Evolutionary conservation across 2,888 invertebrate genomes (phyloP).

Genomic region (Erpobdella octoculata): DNA sequence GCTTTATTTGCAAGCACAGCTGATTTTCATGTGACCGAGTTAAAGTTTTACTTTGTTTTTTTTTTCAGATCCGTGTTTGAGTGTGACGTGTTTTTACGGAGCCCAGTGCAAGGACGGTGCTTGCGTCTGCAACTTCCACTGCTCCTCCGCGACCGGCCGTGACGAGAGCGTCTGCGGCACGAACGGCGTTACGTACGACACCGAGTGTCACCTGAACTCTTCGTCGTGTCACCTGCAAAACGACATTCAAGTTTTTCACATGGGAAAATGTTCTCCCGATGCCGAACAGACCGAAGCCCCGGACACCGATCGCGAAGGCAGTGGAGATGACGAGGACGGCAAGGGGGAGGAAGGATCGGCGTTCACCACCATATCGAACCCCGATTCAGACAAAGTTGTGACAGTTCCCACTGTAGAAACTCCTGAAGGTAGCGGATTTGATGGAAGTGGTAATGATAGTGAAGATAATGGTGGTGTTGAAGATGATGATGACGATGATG

Average conservation of each 20-base stretch:
- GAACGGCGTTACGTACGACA: background rate
- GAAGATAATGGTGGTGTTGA: background rate
- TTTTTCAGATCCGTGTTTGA: slow-evolving; percentile 3
- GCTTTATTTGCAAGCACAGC: too few relatives aligned
- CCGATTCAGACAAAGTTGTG: background rate
- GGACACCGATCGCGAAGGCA: background rate
- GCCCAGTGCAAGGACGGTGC: slow-evolving; percentile 21
- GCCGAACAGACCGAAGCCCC: too few relatives aligned
- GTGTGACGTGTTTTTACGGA: slow-evolving; percentile 15
- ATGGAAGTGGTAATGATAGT: background rate
- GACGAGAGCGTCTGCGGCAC: background rate
- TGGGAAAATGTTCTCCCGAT: slow-evolving; percentile 6
- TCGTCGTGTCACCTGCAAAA: background rate
- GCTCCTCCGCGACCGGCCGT: background rate
- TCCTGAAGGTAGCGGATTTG: background rate
- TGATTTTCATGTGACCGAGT: too few relatives aligned
- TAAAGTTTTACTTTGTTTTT: background rate
- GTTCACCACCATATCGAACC: background rate
- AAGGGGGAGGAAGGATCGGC: background rate
- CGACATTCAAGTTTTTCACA: slow-evolving; percentile 9
- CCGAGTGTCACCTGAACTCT: slow-evolving; percentile 12
- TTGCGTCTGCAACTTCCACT: slow-evolving; percentile 9
- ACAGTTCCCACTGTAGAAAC: background rate
- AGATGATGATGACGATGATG: background rate
- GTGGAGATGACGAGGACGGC: background rate